A percentile compares a stretch with the other conserved stretches of the same genome.
Conservation (phyloP, 2,888 invertebrate genomes). For the Rhingia campestris region DNA sequence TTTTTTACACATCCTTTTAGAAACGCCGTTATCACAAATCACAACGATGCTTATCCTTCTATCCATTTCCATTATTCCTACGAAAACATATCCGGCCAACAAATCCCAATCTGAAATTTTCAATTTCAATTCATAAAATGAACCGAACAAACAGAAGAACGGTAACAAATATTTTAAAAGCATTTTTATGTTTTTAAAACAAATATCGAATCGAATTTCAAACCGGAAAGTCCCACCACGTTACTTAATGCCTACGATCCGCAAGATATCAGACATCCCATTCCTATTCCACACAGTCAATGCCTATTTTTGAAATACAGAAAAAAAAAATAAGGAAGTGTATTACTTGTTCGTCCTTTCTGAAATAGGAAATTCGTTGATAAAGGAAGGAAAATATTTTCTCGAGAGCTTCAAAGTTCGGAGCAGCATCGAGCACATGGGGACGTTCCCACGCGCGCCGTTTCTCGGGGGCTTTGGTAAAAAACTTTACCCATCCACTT, state of each 20-base stretch:
- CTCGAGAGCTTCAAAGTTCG: constrained; percentile 43
- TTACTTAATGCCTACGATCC: constrained; percentile 50
- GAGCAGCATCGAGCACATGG: constrained; percentile 44
- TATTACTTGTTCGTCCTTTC: constrained; percentile 31
- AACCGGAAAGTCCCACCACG: constrained; percentile 52
- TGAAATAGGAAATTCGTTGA: constrained; percentile 25
- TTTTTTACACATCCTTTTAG: constrained; percentile 4
- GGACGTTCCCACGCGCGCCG: constrained; percentile 63
- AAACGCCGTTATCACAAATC: constrained; percentile 6
- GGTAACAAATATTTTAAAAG: constrained; percentile 61
- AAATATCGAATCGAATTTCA: constrained; percentile 71
- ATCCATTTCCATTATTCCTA: constrained; percentile 23
- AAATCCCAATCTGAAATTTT: constrained; percentile 22
- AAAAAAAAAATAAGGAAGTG: constrained; percentile 17
- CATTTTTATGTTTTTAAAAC: constrained; percentile 73
- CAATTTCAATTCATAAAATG: background rate
- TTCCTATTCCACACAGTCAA: constrained; percentile 2
- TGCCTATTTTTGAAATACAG: constrained; percentile 50
- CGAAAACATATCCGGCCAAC: constrained; percentile 22
- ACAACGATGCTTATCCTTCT: background rate
- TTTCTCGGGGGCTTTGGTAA: constrained; percentile 55
- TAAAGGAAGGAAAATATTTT: constrained; percentile 69
- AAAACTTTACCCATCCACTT: constrained; percentile 64
- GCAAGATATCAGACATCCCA: constrained; percentile 38
- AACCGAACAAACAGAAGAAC: background rate